These are phyloP conservation scores for Xiphophorus hellerii DNA, from an alignment of 2,113 vertebrate species.

Conservation along the genomic window DNA sequence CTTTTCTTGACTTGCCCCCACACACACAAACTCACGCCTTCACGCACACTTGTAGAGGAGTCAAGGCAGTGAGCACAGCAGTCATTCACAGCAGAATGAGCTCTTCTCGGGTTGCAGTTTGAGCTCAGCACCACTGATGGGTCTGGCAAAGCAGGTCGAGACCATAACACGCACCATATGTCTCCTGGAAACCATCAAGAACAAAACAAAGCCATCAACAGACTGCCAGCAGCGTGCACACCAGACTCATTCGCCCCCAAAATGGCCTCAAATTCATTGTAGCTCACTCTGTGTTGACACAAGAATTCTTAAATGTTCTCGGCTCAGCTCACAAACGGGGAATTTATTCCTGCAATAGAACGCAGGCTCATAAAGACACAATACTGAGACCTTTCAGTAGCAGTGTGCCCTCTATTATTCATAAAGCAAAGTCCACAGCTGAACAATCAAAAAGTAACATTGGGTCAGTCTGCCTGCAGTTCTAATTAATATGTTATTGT, in stretches of 20 bases:
- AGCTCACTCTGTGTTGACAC: neutral
- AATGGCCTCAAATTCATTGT: constrained; percentile 35
- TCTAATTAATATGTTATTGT: constrained; percentile 4
- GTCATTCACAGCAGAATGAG: constrained; percentile 37
- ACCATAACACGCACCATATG: constrained; percentile 51
- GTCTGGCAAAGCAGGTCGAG: constrained; percentile 36
- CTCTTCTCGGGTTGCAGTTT: constrained; percentile 42
- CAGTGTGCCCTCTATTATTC: constrained; percentile 2
- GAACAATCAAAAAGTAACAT: constrained; percentile 21
- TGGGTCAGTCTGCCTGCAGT: constrained; percentile 8
- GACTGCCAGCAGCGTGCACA: constrained; percentile 25
- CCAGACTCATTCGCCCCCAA: constrained; percentile 35
- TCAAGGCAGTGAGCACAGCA: neutral
- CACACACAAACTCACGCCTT: constrained; percentile 9
- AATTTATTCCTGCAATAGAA: constrained; percentile 46
- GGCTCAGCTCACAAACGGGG: constrained; percentile 33
- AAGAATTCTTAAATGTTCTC: constrained; percentile 22
- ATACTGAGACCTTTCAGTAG: constrained; percentile 30
- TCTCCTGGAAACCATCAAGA: constrained; percentile 45
- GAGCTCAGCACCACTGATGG: constrained; percentile 44
- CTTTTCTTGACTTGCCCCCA: constrained; percentile 16
- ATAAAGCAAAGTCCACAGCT: constrained; percentile 13
- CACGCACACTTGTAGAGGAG: constrained; percentile 8
- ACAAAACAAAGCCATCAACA: constrained; percentile 64
- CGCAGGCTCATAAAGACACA: constrained; percentile 25